phyloP scores from a whole-genome alignment of 2,797 vertebrate species.

The Ctenopoma kingsleyae region DNA sequence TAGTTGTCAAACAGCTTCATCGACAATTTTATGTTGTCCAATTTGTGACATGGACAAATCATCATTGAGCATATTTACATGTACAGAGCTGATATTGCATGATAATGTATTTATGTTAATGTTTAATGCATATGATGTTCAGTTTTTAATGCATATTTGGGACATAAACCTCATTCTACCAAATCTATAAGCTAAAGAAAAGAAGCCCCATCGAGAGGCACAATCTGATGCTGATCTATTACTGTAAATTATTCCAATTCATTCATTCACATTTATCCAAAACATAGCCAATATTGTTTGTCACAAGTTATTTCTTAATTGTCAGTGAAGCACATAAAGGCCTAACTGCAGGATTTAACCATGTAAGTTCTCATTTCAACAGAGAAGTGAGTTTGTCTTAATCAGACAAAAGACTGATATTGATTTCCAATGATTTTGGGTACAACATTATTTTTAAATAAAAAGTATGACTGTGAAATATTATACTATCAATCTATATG shows the following conservation, averaged over 20 bases:
- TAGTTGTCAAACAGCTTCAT: slow-evolving; percentile 39
- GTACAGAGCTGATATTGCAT: neutral
- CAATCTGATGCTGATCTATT: slow-evolving; percentile 8
- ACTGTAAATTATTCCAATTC: neutral
- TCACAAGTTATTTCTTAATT: slow-evolving; percentile 20
- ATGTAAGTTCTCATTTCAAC: slow-evolving; percentile 13
- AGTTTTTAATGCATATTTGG: neutral
- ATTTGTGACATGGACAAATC: slow-evolving; percentile 41
- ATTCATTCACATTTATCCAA: slow-evolving; percentile 1
- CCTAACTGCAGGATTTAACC: neutral
- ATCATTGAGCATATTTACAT: slow-evolving; percentile 13
- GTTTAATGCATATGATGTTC: neutral
- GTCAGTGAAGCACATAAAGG: slow-evolving; percentile 21
- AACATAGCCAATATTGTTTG: neutral
- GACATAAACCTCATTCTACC: neutral
- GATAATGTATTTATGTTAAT: neutral
- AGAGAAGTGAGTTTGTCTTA: neutral
- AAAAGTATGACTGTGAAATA: neutral
- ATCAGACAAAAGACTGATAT: slow-evolving; percentile 17
- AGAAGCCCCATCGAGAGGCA: neutral
- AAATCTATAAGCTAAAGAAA: neutral
- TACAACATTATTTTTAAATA: slow-evolving; percentile 1
- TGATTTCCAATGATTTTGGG: neutral
- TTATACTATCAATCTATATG: too few relatives aligned
- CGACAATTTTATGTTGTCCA: slow-evolving; percentile 29